A percentile compares a stretch with the other conserved stretches of the same genome.
phyloP scores from a whole-genome alignment of 2,113 vertebrate genomes.

The Lagopus leucura region DNA sequence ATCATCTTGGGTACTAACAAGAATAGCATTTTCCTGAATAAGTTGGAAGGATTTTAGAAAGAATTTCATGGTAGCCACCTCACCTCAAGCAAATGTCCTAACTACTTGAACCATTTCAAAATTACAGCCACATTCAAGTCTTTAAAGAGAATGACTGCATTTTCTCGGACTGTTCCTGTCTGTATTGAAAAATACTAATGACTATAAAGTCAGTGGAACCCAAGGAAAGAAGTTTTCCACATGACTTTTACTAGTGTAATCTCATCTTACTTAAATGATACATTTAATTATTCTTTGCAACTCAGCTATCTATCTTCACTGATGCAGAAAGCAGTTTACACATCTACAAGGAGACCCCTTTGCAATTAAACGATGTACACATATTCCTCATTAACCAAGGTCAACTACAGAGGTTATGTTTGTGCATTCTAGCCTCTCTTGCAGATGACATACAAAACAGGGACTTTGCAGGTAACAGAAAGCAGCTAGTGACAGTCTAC shows the following conservation, averaged over 20 bases:
- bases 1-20: background rate
- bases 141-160: background rate
- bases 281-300: constrained; percentile 8
- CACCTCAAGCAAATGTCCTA: background rate
- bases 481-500: background rate
- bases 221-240: background rate
- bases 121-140: background rate
- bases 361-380: background rate
- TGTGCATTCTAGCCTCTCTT: background rate
- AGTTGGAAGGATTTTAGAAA: background rate
- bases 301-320: background rate
- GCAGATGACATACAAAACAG: background rate
- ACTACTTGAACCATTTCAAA: background rate
- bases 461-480: background rate
- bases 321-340: background rate
- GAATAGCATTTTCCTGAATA: background rate
- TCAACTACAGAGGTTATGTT: background rate
- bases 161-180: background rate
- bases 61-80: background rate
- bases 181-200: background rate
- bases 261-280: background rate
- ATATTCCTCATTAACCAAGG: background rate
- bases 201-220: background rate
- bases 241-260: background rate
- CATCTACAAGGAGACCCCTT: background rate